phyloP scores from a whole-genome alignment of 2,888 invertebrate genomes.

The Ophioninae sp. region DNA sequence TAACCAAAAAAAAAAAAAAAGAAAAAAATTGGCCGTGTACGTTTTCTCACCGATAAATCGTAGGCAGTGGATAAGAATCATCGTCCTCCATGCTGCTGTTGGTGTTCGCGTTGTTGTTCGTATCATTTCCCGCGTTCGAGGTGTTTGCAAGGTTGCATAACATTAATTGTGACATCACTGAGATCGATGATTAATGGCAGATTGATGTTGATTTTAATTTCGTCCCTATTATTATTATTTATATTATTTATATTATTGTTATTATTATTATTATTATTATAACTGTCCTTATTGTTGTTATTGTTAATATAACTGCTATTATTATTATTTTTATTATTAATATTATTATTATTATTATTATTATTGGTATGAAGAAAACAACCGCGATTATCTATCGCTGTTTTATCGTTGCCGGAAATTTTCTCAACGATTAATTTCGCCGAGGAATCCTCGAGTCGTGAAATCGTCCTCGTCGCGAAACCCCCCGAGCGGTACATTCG shows the following conservation, averaged over 20 bases:
- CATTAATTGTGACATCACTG: conserved; percentile 88
- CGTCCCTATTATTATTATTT: conserved; percentile 23
- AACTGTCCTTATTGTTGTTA: conserved; percentile 21
- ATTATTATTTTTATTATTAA: conserved; percentile 18
- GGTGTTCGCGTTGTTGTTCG: conserved; percentile 86
- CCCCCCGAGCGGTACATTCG: conserved; percentile 62
- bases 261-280: not conserved
- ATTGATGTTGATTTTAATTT: conserved; percentile 33
- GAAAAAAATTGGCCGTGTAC: not conserved
- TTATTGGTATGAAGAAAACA: conserved; percentile 28
- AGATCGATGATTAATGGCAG: conserved; percentile 49
- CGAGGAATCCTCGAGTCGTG: conserved; percentile 50
- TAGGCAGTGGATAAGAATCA: conserved; percentile 92
- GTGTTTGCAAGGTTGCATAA: conserved; percentile 85
- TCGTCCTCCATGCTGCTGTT: conserved; percentile 90
- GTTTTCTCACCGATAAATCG: conserved; percentile 90
- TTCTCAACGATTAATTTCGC: conserved; percentile 17
- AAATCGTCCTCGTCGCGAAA: conserved; percentile 59
- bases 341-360: conserved; percentile 28
- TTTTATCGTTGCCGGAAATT: not conserved
- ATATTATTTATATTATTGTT: conserved; percentile 29
- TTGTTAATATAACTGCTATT: conserved; percentile 31
- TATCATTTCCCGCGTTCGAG: conserved; percentile 79
- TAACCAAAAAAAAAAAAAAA: not conserved
- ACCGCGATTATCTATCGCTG: conserved; percentile 19